Conservation (phyloP, 1,140 invertebrate genomes). For the Atta texana region DNA sequence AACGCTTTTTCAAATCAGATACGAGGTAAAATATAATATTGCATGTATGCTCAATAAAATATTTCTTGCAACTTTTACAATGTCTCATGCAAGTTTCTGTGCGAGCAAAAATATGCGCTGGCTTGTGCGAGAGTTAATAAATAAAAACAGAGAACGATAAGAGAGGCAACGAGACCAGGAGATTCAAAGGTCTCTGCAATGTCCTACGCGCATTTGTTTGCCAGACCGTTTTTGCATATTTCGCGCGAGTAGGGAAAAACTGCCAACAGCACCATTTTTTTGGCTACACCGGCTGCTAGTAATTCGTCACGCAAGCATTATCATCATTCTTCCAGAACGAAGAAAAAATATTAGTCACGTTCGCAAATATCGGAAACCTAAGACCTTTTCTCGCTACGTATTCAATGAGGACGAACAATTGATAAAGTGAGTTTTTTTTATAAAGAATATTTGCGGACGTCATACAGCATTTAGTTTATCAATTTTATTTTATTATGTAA, state of each 20-base stretch:
- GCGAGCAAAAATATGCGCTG: slow-evolving; percentile 17
- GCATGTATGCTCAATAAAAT: slow-evolving; percentile 34
- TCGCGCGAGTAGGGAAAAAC: slow-evolving; percentile 5
- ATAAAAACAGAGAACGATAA: slow-evolving; percentile 45
- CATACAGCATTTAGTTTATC: background rate
- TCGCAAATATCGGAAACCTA: background rate
- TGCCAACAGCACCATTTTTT: slow-evolving; percentile 32
- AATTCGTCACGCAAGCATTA: slow-evolving; percentile 57
- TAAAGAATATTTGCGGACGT: slow-evolving; percentile 8
- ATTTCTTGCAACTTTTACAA: slow-evolving; percentile 54
- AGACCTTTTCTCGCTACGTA: slow-evolving; percentile 24
- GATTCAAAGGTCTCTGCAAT: slow-evolving; percentile 6
- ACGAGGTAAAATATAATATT: slow-evolving; percentile 37
- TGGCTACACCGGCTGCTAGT: slow-evolving; percentile 33
- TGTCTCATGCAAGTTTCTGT: slow-evolving; percentile 24
- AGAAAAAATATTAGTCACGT: slow-evolving; percentile 47
- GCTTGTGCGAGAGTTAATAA: slow-evolving; percentile 41
- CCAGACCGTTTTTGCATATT: slow-evolving; percentile 57
- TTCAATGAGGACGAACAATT: slow-evolving; percentile 9
- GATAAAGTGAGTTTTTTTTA: slow-evolving; percentile 11
- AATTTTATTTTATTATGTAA: slow-evolving; percentile 6
- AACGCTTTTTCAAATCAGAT: slow-evolving; percentile 41
- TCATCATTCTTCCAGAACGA: slow-evolving; percentile 44
- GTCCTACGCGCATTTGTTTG: slow-evolving; percentile 23
- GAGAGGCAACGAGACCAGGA: slow-evolving; percentile 10